A percentile compares a stretch with the other conserved stretches of the same genome.
Evolutionary conservation across 2,113 vertebrate species (phyloP).

Genomic region (Sorex fumeus): DNA sequence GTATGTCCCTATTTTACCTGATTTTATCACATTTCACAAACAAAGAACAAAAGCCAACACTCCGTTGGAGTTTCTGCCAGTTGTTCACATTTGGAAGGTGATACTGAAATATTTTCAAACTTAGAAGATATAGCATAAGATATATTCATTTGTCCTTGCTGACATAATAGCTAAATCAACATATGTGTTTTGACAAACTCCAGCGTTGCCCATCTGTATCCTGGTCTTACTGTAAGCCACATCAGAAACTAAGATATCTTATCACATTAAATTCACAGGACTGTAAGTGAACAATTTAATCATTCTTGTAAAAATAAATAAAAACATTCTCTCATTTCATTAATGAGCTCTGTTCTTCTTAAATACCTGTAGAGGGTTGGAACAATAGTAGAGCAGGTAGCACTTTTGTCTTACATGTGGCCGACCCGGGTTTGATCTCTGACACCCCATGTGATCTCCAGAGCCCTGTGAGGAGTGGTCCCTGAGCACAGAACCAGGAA

Average conservation of each 20-base stretch:
- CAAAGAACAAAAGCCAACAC: background rate
- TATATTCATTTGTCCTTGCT: background rate
- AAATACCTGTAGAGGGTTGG: background rate
- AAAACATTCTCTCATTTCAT: background rate
- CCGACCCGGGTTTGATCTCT: too few species aligned
- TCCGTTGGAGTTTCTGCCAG: background rate
- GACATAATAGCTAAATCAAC: background rate
- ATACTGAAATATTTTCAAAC: background rate
- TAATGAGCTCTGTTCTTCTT: background rate
- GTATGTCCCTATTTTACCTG: background rate
- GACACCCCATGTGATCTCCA: too few species aligned
- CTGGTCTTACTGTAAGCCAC: background rate
- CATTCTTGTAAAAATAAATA: background rate
- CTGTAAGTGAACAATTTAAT: background rate
- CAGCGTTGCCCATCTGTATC: background rate
- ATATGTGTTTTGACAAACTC: fast-evolving
- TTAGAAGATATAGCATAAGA: background rate
- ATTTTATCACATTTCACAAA: background rate
- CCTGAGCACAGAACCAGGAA: too few species aligned
- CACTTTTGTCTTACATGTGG: too few species aligned
- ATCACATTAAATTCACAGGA: background rate
- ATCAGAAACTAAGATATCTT: background rate
- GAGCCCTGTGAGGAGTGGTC: too few species aligned
- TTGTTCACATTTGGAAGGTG: background rate
- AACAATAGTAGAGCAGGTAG: too few species aligned